Percentiles rank a stretch among this genome's conserved stretches.
These are phyloP conservation scores for Lagria hirta DNA, from an alignment of 2,888 invertebrate genomes.

Conservation along the genomic window DNA sequence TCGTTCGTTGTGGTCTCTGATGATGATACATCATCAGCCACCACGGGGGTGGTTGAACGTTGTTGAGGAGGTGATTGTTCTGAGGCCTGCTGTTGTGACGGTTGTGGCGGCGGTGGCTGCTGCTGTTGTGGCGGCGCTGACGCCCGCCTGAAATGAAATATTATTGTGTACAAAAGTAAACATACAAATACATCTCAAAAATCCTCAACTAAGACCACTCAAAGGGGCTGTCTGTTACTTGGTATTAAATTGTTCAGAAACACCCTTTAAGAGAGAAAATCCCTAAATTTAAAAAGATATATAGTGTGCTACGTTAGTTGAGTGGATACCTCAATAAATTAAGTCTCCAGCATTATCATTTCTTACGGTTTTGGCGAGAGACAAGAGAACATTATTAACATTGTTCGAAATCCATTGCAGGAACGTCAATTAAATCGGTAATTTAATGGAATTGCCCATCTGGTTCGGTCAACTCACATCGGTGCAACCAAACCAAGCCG, in stretches of 20 bases:
- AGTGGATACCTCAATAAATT: too few relatives aligned
- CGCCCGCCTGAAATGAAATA: constrained; percentile 39
- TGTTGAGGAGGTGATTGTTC: constrained; percentile 29
- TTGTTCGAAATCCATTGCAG: too few relatives aligned
- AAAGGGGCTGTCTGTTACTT: too few relatives aligned
- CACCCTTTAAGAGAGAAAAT: too few relatives aligned
- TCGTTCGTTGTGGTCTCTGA: constrained; percentile 7
- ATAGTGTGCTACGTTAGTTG: too few relatives aligned
- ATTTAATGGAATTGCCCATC: constrained; percentile 19
- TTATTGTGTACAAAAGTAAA: background rate
- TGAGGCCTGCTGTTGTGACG: constrained; percentile 28
- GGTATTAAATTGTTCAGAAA: too few relatives aligned
- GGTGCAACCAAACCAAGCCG: constrained; percentile 18
- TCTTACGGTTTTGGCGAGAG: too few relatives aligned
- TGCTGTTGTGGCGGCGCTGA: constrained; percentile 38
- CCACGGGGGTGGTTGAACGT: constrained; percentile 43
- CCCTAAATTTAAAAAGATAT: too few relatives aligned
- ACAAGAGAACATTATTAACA: too few relatives aligned
- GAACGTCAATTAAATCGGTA: constrained; percentile 13
- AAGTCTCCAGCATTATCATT: too few relatives aligned
- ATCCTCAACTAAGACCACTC: constrained; percentile 2
- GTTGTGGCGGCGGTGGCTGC: constrained; percentile 24
- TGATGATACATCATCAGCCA: constrained; percentile 24
- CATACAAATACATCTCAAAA: background rate
- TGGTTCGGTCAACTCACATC: constrained; percentile 13